These are phyloP conservation scores for Ciconia stormi DNA, from an alignment of 2,113 vertebrate genomes.

Conservation along the genomic window DNA sequence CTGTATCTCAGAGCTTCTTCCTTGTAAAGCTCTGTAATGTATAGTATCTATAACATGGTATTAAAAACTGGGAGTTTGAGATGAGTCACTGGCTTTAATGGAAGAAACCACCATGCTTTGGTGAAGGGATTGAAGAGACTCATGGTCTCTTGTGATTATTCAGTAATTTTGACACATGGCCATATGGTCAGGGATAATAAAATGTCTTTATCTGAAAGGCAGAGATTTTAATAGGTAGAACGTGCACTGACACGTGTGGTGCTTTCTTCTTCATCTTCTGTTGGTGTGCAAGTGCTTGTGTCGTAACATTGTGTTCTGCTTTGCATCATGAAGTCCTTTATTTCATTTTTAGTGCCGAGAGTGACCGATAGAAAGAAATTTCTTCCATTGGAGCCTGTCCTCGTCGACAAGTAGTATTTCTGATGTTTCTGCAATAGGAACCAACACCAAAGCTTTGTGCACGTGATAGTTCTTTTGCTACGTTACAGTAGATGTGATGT, in stretches of 20 bases:
- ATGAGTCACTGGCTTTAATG: neutral
- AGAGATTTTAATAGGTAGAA: neutral
- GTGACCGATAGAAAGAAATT: neutral
- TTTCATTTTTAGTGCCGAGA: neutral
- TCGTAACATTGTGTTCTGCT: neutral
- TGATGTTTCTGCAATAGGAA: neutral
- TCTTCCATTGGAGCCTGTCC: neutral
- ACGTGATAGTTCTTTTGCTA: neutral
- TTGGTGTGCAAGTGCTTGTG: accelerated
- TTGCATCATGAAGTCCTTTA: neutral
- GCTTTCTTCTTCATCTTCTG: neutral
- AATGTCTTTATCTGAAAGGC: neutral
- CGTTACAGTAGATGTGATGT: neutral
- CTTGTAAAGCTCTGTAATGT: neutral
- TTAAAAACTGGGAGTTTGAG: neutral
- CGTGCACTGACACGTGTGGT: accelerated
- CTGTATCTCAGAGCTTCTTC: neutral
- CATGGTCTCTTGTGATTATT: neutral
- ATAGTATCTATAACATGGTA: neutral
- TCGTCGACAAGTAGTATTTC: neutral
- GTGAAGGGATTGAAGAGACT: neutral
- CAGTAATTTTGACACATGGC: accelerated
- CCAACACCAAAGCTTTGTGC: neutral
- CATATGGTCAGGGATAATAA: accelerated
- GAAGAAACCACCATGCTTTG: neutral